phyloP scores from a whole-genome alignment of 2,888 invertebrate species.

The Hipparchia semele region DNA sequence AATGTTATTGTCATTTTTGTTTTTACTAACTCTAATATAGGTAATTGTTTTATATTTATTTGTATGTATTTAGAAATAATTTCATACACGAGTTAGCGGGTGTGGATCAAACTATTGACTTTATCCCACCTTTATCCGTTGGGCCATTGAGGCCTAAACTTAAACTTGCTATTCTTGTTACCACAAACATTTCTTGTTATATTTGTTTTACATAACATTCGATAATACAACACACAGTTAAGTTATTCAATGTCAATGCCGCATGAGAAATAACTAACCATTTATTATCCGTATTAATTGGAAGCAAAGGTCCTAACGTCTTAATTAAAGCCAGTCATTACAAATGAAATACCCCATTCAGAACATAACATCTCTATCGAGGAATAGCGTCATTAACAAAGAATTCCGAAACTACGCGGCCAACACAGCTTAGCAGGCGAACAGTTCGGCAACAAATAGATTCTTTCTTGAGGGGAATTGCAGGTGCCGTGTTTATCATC shows the following conservation, averaged over 20 bases:
- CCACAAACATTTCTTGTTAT: too few species aligned
- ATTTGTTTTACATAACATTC: neutral
- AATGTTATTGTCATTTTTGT: too few species aligned
- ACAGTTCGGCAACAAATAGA: neutral
- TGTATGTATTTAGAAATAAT: too few species aligned
- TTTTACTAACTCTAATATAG: too few species aligned
- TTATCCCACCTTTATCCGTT: too few species aligned
- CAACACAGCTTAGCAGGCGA: neutral
- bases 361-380: constrained; percentile 36
- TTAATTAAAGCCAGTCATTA: constrained; percentile 31
- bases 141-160: neutral
- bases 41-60: too few species aligned
- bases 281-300: constrained; percentile 23
- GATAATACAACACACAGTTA: neutral
- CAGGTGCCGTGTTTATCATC: neutral
- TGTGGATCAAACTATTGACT: too few species aligned
- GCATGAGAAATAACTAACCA: constrained; percentile 2
- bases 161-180: neutral
- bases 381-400: constrained; percentile 42
- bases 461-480: neutral
- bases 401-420: constrained; percentile 37
- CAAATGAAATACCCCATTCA: constrained; percentile 31
- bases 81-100: too few species aligned
- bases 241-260: neutral
- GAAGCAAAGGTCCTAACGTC: constrained; percentile 31